These are phyloP conservation scores for Atopsyche davidsoni DNA, from an alignment of 1,140 invertebrate species.

Conservation along the genomic window DNA sequence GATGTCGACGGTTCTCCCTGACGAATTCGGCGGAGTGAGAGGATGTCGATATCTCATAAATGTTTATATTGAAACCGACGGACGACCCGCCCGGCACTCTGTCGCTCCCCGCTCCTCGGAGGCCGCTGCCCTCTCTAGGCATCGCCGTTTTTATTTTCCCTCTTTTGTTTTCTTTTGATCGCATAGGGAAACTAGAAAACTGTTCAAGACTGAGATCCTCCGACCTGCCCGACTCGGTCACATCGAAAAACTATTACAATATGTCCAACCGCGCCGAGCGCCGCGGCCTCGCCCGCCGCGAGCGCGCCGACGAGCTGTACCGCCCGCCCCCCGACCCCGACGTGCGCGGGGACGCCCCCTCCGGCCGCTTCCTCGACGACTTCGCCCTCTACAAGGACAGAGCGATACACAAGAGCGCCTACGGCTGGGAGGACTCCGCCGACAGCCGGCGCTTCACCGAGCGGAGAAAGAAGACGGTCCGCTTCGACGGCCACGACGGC, in stretches of 20 bases:
- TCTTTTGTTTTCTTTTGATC: conserved; percentile 27
- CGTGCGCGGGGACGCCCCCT: conserved; percentile 31
- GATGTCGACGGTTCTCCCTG: too few species aligned
- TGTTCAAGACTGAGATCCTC: conserved; percentile 43
- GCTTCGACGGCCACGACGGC: conserved; percentile 72
- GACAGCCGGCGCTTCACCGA: conserved; percentile 65
- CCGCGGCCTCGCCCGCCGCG: conserved; percentile 50
- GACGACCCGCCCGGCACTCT: neutral
- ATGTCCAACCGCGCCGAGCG: conserved; percentile 50
- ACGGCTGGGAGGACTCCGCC: conserved; percentile 54
- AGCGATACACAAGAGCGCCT: conserved; percentile 49
- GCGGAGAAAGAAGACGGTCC: conserved; percentile 84
- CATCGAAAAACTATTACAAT: conserved; percentile 56
- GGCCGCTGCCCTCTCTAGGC: neutral
- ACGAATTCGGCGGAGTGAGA: too few species aligned
- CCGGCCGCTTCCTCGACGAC: conserved; percentile 3
- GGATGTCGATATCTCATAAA: neutral
- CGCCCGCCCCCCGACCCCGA: conserved; percentile 38
- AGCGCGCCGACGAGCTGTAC: conserved; percentile 34
- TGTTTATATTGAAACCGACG: neutral
- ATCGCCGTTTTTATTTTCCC: conserved; percentile 22
- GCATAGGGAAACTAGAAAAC: conserved; percentile 51
- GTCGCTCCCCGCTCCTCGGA: neutral
- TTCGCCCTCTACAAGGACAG: conserved; percentile 39
- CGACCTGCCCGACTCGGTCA: conserved; percentile 45